phyloP scores from a whole-genome alignment of 2,797 vertebrate genomes.

The Oryzias sinensis region DNA sequence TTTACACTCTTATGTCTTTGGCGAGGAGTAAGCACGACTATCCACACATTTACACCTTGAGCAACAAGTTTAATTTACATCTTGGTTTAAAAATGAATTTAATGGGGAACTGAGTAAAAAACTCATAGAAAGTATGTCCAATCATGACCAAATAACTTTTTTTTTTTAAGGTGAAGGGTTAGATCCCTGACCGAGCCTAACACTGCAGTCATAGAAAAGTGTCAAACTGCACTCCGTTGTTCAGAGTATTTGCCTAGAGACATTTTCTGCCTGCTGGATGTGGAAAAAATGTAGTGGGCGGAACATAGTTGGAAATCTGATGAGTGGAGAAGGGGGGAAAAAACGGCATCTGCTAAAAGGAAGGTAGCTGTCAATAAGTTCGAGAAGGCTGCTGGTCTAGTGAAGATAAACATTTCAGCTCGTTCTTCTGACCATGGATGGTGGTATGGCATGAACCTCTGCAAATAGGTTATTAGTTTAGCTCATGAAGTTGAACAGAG shows the following conservation, averaged over 20 bases:
- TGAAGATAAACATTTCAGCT: conserved; percentile 68
- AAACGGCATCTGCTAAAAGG: conserved; percentile 2
- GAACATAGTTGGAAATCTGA: conserved; percentile 3
- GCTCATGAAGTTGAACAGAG: conserved; percentile 55
- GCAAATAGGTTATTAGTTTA: conserved; percentile 63
- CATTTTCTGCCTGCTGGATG: conserved; percentile 2
- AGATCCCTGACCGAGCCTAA: conserved; percentile 2
- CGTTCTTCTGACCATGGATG: conserved; percentile 45
- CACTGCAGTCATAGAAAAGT: conserved; percentile 8
- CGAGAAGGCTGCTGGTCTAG: conserved; percentile 60
- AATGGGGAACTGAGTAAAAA: conserved; percentile 19
- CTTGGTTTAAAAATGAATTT: conserved; percentile 15
- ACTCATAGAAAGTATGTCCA: conserved; percentile 3
- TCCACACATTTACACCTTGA: conserved; percentile 5
- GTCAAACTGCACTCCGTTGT: conserved; percentile 1
- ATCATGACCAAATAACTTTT: conserved; percentile 25
- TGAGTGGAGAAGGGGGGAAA: conserved; percentile 5
- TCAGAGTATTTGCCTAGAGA: conserved; percentile 5
- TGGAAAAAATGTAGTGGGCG: background rate
- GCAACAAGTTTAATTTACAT: conserved; percentile 14
- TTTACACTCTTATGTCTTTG: conserved; percentile 7
- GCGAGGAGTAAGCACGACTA: conserved; percentile 22
- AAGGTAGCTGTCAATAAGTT: conserved; percentile 54
- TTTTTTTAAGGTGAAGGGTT: conserved; percentile 13
- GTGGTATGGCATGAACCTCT: conserved; percentile 47